Conservation (phyloP, 2,797 vertebrate genomes). For the Astyanax mexicanus region DNA sequence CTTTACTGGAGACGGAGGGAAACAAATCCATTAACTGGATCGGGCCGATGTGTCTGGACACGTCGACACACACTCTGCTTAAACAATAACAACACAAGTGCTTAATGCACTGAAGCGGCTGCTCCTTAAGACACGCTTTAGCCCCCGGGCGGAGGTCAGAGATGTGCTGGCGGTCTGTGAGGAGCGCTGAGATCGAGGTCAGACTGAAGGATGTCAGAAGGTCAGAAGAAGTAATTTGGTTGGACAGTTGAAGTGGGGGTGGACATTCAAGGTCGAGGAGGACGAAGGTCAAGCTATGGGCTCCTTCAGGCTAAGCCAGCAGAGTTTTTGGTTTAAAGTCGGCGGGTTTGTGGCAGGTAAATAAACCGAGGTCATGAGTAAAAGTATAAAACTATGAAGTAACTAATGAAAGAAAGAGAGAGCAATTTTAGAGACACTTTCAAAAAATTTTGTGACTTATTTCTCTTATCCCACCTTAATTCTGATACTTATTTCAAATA, state of each 20-base stretch:
- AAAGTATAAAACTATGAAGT: too few species aligned
- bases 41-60: conserved; percentile 41
- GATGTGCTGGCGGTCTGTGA: conserved; percentile 31
- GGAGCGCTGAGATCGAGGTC: conserved; percentile 35
- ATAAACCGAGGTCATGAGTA: neutral
- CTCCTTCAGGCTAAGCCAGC: conserved; percentile 6
- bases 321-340: neutral
- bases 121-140: conserved; percentile 41
- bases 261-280: conserved; percentile 48
- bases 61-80: conserved; percentile 35
- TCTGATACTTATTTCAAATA: too few species aligned
- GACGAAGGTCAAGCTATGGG: conserved; percentile 6
- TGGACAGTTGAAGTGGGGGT: conserved; percentile 5
- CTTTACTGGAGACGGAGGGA: conserved; percentile 37
- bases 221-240: conserved; percentile 20
- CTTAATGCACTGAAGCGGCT: conserved; percentile 40
- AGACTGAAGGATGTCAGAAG: conserved; percentile 40
- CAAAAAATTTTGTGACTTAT: too few species aligned
- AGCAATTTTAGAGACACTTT: too few species aligned
- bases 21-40: conserved; percentile 46
- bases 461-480: too few species aligned
- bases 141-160: conserved; percentile 43
- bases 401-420: too few species aligned
- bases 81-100: conserved; percentile 45
- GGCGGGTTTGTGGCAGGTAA: neutral